Percentiles rank a stretch among this genome's conserved stretches.
phyloP scores from a whole-genome alignment of 2,113 vertebrate genomes.

The Scomber colias region DNA sequence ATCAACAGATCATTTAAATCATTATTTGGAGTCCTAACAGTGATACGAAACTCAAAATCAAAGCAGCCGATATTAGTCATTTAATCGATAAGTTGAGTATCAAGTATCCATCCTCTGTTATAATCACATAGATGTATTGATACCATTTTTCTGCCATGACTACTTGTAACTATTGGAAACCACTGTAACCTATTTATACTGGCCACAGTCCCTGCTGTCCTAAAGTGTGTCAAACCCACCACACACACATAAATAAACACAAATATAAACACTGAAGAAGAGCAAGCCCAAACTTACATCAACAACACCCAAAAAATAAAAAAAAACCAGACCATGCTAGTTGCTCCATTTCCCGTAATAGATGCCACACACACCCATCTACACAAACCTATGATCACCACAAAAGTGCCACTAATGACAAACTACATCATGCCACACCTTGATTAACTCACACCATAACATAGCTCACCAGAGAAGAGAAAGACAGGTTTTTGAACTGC shows the following conservation, averaged over 20 bases:
- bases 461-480: constrained; percentile 15
- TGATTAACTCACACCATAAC: constrained; percentile 44
- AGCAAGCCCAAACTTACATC: not conserved
- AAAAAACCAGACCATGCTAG: constrained; percentile 4
- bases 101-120: too few species aligned
- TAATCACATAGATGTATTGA: not conserved
- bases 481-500: constrained; percentile 25
- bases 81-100: too few species aligned
- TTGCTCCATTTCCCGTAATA: constrained; percentile 23
- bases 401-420: constrained; percentile 36
- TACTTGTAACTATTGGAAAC: not conserved
- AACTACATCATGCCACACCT: constrained; percentile 51
- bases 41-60: too few species aligned
- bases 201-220: too few species aligned
- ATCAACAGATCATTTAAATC: too few species aligned
- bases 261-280: not conserved
- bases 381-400: constrained; percentile 42
- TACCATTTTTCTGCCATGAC: not conserved
- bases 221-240: constrained; percentile 8
- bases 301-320: constrained; percentile 10
- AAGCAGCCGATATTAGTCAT: too few species aligned
- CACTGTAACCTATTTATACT: not conserved
- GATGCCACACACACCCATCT: constrained; percentile 32
- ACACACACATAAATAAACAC: constrained; percentile 12
- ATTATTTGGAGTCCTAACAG: too few species aligned